These are phyloP conservation scores for Crotalus horridus DNA, from an alignment of 2,113 vertebrate genomes.

Conservation along the genomic window DNA sequence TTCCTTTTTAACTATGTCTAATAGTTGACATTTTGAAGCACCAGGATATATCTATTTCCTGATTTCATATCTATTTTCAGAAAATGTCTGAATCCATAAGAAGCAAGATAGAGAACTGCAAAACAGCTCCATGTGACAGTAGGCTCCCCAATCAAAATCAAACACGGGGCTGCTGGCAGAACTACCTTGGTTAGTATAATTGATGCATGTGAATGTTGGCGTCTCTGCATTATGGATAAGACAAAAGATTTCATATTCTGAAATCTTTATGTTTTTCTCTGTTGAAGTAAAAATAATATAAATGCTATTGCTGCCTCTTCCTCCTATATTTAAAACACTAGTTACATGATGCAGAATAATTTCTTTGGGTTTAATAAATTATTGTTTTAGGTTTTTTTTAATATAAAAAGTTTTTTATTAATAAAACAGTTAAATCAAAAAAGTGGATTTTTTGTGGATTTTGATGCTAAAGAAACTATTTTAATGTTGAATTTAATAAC, in stretches of 20 bases:
- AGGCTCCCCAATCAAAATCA: constrained; percentile 90
- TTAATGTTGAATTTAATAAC: too few relatives aligned
- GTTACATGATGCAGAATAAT: background rate
- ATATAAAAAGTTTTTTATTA: too few relatives aligned
- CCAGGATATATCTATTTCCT: background rate
- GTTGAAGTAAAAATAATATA: background rate
- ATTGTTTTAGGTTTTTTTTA: background rate
- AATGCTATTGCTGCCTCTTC: background rate
- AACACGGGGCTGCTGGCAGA: constrained; percentile 88
- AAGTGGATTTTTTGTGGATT: too few relatives aligned
- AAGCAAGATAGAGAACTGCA: constrained; percentile 78
- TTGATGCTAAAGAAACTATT: too few relatives aligned
- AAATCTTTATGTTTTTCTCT: background rate
- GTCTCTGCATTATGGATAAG: too few relatives aligned
- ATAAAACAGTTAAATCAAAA: too few relatives aligned
- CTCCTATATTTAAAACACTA: background rate
- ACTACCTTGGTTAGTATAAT: constrained; percentile 74
- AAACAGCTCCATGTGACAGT: constrained; percentile 86
- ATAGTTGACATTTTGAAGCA: background rate
- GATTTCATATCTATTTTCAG: background rate
- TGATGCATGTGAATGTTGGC: background rate
- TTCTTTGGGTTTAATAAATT: background rate
- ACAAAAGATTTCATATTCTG: background rate
- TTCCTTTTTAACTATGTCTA: background rate
- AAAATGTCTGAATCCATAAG: constrained; percentile 80